phyloP scores from a whole-genome alignment of 2,113 vertebrate species.

The Paraplagusia blochii region DNA sequence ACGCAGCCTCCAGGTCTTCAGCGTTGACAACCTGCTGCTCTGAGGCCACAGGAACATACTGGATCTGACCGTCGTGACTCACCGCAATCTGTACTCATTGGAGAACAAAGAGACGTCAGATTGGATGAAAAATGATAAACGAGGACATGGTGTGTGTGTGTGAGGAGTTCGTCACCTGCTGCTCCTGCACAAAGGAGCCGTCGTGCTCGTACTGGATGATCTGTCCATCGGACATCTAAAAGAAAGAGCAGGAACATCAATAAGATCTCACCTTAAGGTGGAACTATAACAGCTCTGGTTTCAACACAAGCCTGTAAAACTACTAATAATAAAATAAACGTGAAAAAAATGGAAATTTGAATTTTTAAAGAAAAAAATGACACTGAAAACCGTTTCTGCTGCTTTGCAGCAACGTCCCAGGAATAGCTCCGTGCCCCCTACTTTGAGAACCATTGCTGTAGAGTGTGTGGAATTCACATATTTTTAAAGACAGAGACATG shows the following conservation, averaged over 20 bases:
- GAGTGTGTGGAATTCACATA: too few species aligned
- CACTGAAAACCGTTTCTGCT: too few species aligned
- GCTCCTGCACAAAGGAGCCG: constrained; percentile 84
- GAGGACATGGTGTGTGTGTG: background rate
- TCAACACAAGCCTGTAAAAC: too few species aligned
- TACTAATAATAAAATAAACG: too few species aligned
- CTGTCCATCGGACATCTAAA: constrained; percentile 90
- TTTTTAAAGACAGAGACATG: too few species aligned
- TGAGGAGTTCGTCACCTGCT: constrained; percentile 77
- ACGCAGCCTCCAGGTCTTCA: constrained; percentile 87
- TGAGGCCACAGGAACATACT: constrained; percentile 87
- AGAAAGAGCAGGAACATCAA: background rate
- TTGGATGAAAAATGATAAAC: background rate
- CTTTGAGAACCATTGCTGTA: too few species aligned
- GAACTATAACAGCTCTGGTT: too few species aligned
- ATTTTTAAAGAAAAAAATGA: too few species aligned
- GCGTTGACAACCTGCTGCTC: constrained; percentile 87
- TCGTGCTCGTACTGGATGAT: constrained; percentile 95
- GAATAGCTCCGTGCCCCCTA: too few species aligned
- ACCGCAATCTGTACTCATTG: constrained; percentile 70
- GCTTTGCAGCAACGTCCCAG: too few species aligned
- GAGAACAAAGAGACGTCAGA: background rate
- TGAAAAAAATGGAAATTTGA: too few species aligned
- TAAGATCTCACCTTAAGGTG: background rate
- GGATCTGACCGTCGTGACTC: constrained; percentile 83